phyloP scores from a whole-genome alignment of 2,888 invertebrate genomes.

The Mythimna ferrago region DNA sequence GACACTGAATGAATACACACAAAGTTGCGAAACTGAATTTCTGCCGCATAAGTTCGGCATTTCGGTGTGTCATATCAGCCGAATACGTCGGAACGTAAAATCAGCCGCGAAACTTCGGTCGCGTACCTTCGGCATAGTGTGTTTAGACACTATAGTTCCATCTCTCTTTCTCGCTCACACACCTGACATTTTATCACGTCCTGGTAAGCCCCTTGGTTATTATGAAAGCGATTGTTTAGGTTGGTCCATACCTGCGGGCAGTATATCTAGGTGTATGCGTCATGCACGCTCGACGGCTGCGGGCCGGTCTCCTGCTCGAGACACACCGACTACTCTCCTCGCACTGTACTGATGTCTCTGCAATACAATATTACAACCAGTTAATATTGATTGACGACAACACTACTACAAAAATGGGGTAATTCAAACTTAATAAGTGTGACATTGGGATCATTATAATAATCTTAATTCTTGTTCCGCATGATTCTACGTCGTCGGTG shows the following conservation, averaged over 20 bases:
- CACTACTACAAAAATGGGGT: slow-evolving; percentile 12
- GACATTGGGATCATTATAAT: background rate
- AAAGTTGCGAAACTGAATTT: no score
- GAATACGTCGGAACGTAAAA: no score
- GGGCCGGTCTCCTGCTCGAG: slow-evolving; percentile 86
- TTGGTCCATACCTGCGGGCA: slow-evolving; percentile 93
- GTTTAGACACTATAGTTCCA: no score
- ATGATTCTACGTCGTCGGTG: background rate
- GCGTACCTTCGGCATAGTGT: no score
- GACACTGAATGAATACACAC: no score
- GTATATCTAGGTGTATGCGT: slow-evolving; percentile 94
- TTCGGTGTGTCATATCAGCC: no score
- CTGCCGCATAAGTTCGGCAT: no score
- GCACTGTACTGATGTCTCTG: slow-evolving; percentile 98
- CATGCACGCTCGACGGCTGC: slow-evolving; percentile 95
- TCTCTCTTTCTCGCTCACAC: no score
- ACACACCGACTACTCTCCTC: slow-evolving; percentile 92
- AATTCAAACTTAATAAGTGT: background rate
- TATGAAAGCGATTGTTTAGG: background rate
- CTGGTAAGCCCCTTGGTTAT: background rate
- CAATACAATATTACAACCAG: slow-evolving; percentile 76
- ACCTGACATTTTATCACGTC: no score
- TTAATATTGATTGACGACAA: slow-evolving; percentile 50
- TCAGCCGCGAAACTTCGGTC: no score
- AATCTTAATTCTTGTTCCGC: no score